These are phyloP conservation scores for Micrastur ruficollis DNA, from an alignment of 2,797 vertebrate species.

Conservation along the genomic window DNA sequence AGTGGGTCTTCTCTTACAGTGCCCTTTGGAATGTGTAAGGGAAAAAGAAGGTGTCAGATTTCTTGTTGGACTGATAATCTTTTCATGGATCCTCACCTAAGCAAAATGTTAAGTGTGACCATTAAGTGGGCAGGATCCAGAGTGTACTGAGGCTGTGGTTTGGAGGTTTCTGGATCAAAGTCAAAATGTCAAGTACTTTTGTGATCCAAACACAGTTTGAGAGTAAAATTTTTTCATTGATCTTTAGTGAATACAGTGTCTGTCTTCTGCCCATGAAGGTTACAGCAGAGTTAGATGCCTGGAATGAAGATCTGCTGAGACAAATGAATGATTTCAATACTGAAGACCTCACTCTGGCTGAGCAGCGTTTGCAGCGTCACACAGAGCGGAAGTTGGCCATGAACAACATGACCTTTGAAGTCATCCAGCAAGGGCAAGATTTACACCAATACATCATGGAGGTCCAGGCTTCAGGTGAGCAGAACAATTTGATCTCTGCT, in stretches of 20 bases:
- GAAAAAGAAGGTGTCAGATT: not conserved
- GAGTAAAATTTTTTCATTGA: not conserved
- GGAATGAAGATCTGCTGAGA: constrained; percentile 93
- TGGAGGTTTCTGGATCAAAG: not conserved
- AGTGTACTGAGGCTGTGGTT: not conserved
- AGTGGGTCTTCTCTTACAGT: not conserved
- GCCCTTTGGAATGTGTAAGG: not conserved
- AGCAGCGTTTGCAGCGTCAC: constrained; percentile 92
- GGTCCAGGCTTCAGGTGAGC: constrained; percentile 92
- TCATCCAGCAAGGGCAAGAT: constrained; percentile 95
- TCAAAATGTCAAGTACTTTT: not conserved
- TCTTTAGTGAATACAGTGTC: not conserved
- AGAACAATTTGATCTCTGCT: not conserved
- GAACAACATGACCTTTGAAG: constrained; percentile 97
- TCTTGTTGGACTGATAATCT: not conserved
- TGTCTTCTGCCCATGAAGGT: constrained; percentile 77
- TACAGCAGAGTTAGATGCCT: constrained; percentile 92
- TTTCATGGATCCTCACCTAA: not conserved
- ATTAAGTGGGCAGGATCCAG: not conserved
- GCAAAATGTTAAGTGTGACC: not conserved
- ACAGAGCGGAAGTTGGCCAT: constrained; percentile 90
- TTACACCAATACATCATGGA: constrained; percentile 98
- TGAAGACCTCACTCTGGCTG: constrained; percentile 89
- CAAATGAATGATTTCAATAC: constrained; percentile 89
- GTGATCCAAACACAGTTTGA: not conserved